Evolutionary conservation across 2,888 invertebrate genomes (phyloP).

Genomic region (Lagria hirta): DNA sequence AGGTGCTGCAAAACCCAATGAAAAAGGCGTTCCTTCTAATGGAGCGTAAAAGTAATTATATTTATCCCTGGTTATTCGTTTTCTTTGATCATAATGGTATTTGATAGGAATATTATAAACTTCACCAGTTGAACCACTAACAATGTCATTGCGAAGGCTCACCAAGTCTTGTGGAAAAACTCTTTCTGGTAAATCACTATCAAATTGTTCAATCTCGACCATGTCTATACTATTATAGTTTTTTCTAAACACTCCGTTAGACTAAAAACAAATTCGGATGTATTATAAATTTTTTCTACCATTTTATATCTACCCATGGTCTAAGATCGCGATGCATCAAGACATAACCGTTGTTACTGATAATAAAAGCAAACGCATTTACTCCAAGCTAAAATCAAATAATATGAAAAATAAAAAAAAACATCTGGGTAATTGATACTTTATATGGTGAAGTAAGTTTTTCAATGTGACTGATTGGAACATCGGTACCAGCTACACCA

Average conservation of each 20-base stretch:
- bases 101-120: slow-evolving; percentile 69
- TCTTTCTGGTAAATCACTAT: slow-evolving; percentile 66
- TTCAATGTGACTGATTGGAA: slow-evolving; percentile 88
- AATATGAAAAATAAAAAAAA: not conserved
- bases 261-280: slow-evolving; percentile 24
- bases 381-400: slow-evolving; percentile 76
- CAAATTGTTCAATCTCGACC: slow-evolving; percentile 88
- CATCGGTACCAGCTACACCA: slow-evolving; percentile 95
- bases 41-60: slow-evolving; percentile 84
- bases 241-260: slow-evolving; percentile 37
- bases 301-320: slow-evolving; percentile 70
- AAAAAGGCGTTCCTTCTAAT: slow-evolving; percentile 84
- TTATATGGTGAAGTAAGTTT: slow-evolving; percentile 88
- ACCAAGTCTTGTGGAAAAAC: slow-evolving; percentile 62
- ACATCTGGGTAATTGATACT: slow-evolving; percentile 51
- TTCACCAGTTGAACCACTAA: slow-evolving; percentile 68
- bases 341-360: slow-evolving; percentile 95
- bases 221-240: slow-evolving; percentile 97
- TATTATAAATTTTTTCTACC: not conserved
- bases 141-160: slow-evolving; percentile 67
- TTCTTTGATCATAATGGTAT: slow-evolving; percentile 82
- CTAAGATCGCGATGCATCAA: slow-evolving; percentile 91
- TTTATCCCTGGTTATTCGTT: slow-evolving; percentile 76
- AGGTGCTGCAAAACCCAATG: slow-evolving; percentile 82
- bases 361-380: slow-evolving; percentile 94